Percentiles rank a stretch among this genome's conserved stretches.
Evolutionary conservation across 2,113 vertebrate species (phyloP).

Genomic region (Podarcis cretensis): DNA sequence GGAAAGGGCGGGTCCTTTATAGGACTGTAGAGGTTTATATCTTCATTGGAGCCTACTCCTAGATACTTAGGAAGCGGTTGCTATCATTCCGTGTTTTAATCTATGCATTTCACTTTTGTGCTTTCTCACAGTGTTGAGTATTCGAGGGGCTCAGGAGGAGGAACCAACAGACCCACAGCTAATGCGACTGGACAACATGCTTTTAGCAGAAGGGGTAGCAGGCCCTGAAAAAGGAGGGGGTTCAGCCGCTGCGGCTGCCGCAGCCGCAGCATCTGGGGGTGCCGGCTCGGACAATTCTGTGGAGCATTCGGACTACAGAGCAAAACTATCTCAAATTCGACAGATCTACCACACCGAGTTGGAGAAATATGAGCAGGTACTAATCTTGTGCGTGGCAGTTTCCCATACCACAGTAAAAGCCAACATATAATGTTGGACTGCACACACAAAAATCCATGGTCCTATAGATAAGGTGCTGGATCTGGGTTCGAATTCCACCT

Average conservation of each 20-base stretch:
- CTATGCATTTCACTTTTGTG: slow-evolving; percentile 18
- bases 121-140: slow-evolving; percentile 90
- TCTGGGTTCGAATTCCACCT: not conserved
- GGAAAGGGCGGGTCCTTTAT: not conserved
- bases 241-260: slow-evolving; percentile 88
- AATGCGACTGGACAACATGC: slow-evolving; percentile 98
- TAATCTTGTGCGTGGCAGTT: slow-evolving; percentile 47
- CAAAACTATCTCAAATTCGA: slow-evolving; percentile 96
- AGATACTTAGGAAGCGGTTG: not conserved
- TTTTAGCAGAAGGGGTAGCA: slow-evolving; percentile 93
- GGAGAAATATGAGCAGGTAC: slow-evolving; percentile 99
- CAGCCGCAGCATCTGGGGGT: slow-evolving; percentile 87
- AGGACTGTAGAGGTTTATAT: not conserved
- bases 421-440: not conserved
- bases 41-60: not conserved
- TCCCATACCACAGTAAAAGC: no score
- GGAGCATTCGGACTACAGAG: slow-evolving; percentile 96
- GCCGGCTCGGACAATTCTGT: slow-evolving; percentile 90
- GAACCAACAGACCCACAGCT: slow-evolving; percentile 96
- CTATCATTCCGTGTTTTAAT: not conserved
- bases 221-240: slow-evolving; percentile 95
- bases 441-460: not conserved
- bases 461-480: not conserved
- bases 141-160: slow-evolving; percentile 95
- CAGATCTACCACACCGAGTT: slow-evolving; percentile 99